phyloP scores from a whole-genome alignment of 2,888 invertebrate genomes.

The Xiphydria camelus region DNA sequence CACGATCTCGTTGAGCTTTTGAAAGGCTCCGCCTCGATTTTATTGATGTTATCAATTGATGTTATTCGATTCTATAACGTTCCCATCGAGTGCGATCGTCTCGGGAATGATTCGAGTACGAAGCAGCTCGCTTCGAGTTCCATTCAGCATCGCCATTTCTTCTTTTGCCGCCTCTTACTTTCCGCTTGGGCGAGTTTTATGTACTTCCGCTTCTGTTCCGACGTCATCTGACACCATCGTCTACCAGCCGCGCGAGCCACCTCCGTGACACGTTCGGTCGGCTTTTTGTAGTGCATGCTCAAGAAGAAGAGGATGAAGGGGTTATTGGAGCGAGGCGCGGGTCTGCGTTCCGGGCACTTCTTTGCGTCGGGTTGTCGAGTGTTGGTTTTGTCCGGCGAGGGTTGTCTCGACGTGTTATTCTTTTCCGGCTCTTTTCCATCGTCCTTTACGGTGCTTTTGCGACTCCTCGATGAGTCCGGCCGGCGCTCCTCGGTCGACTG shows the following conservation, averaged over 20 bases:
- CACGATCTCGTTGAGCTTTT: no score
- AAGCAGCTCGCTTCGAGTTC: conserved; percentile 4
- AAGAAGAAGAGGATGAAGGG: conserved; percentile 45
- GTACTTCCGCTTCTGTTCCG: conserved; percentile 29
- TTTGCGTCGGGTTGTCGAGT: no score
- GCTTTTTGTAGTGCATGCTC: conserved; percentile 33
- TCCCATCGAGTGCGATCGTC: no score
- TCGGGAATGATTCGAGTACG: no score
- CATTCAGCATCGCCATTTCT: conserved; percentile 13
- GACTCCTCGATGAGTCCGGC: no score
- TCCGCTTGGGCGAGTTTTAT: conserved; percentile 24
- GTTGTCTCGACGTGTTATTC: neutral
- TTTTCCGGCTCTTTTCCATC: conserved; percentile 1
- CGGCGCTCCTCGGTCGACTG: no score
- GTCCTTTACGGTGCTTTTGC: no score
- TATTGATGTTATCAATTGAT: no score
- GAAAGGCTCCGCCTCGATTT: neutral
- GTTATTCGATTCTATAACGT: no score
- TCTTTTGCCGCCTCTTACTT: conserved; percentile 15
- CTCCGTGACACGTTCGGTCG: conserved; percentile 29
- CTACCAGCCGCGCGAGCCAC: conserved; percentile 41
- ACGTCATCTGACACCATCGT: conserved; percentile 37
- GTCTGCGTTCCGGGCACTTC: no score
- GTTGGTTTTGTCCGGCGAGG: no score
- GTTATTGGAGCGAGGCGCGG: conserved; percentile 32